These are phyloP conservation scores for Drosophila paranaensis DNA, from an alignment of 2,888 invertebrate genomes.

Conservation along the genomic window DNA sequence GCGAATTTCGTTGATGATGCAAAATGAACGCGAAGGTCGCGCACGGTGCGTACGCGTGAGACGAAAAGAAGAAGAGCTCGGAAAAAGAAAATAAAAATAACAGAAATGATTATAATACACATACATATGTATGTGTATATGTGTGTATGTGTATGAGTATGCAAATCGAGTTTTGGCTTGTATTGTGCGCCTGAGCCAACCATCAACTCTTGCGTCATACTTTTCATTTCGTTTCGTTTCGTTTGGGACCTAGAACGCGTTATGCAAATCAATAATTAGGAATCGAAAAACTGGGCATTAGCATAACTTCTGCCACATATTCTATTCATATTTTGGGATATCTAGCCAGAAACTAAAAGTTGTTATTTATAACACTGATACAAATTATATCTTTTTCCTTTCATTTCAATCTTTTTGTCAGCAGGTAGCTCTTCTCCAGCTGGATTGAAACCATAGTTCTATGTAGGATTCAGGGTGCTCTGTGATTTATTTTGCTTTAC, in stretches of 20 bases:
- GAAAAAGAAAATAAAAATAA: slow-evolving; percentile 30
- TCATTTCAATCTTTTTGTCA: slow-evolving; percentile 4
- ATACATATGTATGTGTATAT: background rate
- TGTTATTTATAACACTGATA: background rate
- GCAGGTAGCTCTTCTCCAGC: too few species aligned
- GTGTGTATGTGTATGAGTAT: slow-evolving; percentile 2
- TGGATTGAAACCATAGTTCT: too few species aligned
- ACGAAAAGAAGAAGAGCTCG: slow-evolving; percentile 37
- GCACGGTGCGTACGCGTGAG: slow-evolving; percentile 37
- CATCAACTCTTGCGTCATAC: slow-evolving; percentile 62
- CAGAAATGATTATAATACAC: slow-evolving; percentile 7
- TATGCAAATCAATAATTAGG: slow-evolving; percentile 40
- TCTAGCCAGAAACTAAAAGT: background rate
- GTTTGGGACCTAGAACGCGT: slow-evolving; percentile 46
- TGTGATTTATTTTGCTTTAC: too few species aligned
- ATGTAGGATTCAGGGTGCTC: too few species aligned
- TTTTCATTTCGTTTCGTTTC: slow-evolving; percentile 65
- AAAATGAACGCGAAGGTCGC: slow-evolving; percentile 64
- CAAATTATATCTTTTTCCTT: slow-evolving; percentile 25
- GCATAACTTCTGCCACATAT: slow-evolving; percentile 7
- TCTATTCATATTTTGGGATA: too few species aligned
- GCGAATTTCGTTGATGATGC: slow-evolving; percentile 66
- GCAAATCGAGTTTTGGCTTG: slow-evolving; percentile 5
- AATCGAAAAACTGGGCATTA: slow-evolving; percentile 13
- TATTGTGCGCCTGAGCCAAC: slow-evolving; percentile 1